phyloP scores from a whole-genome alignment of 64 coral and sea anemone species.

The Actinia tenebrosa region DNA sequence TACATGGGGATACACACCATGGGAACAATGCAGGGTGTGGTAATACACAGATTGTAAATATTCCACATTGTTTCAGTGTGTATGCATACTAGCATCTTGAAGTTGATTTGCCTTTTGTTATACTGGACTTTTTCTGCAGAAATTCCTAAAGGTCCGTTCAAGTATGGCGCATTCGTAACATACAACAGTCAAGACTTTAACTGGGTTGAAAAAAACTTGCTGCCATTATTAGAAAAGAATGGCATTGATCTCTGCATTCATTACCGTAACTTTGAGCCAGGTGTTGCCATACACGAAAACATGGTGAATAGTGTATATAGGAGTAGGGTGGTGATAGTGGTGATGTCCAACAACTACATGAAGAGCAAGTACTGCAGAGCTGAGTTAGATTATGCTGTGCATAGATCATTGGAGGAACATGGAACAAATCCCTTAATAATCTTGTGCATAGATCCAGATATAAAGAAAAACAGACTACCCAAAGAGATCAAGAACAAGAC shows the following conservation, averaged over 20 bases:
- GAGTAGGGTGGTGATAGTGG: slow-evolving; percentile 18
- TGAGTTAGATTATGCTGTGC: slow-evolving; percentile 21
- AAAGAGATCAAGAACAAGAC: slow-evolving; percentile 6
- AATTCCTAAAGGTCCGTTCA: slow-evolving; percentile 12
- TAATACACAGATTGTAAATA: too few relatives aligned
- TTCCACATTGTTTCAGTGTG: too few relatives aligned
- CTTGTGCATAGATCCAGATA: neutral
- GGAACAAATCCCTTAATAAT: neutral
- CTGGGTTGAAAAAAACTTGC: slow-evolving; percentile 8
- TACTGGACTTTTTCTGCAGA: neutral
- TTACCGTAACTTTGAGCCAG: slow-evolving; percentile 20
- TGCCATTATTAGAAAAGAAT: neutral
- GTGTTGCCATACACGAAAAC: neutral
- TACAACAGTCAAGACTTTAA: slow-evolving; percentile 26
- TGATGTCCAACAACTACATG: slow-evolving; percentile 27
- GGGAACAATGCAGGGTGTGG: too few relatives aligned
- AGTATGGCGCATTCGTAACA: slow-evolving; percentile 19
- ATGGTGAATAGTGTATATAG: slow-evolving; percentile 22
- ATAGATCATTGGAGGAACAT: neutral
- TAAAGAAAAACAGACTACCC: slow-evolving; percentile 5
- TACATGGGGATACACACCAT: too few relatives aligned
- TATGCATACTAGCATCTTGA: too few relatives aligned
- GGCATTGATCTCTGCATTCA: neutral
- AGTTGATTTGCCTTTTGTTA: too few relatives aligned
- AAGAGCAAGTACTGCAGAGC: slow-evolving; percentile 25